A percentile compares a stretch with the other conserved stretches of the same genome.
Conservation (phyloP, 2,888 invertebrate genomes). For the Oxycera nigricornis region DNA sequence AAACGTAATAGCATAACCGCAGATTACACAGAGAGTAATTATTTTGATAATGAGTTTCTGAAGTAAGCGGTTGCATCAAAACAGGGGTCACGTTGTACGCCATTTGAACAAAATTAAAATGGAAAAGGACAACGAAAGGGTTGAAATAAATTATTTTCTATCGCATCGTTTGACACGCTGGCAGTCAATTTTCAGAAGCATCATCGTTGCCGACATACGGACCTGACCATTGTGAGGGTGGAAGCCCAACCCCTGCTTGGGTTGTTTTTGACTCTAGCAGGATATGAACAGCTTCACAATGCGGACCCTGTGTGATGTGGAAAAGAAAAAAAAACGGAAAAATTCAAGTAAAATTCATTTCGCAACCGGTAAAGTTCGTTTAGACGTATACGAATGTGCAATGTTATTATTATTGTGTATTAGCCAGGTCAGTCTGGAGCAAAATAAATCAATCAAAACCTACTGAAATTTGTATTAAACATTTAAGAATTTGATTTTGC, state of each 20-base stretch:
- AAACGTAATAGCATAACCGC: slow-evolving; percentile 13
- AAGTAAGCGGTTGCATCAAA: slow-evolving; percentile 14
- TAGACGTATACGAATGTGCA: no score
- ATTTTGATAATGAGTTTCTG: slow-evolving; percentile 27
- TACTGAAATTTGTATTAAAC: no score
- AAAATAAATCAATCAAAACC: no score
- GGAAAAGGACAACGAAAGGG: slow-evolving; percentile 30
- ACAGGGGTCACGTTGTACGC: slow-evolving; percentile 20
- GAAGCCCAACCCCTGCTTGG: no score
- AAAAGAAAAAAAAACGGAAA: not conserved
- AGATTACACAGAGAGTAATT: slow-evolving; percentile 33
- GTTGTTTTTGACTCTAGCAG: no score
- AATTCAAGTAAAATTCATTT: slow-evolving; percentile 12
- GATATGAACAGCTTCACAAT: not conserved
- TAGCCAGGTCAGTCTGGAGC: no score
- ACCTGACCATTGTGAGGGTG: no score
- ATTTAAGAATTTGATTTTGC: no score
- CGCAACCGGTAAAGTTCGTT: not conserved
- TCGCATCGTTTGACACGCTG: not conserved
- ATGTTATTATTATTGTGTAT: no score
- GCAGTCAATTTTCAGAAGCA: slow-evolving; percentile 20
- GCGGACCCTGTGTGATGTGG: not conserved
- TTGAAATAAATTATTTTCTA: slow-evolving; percentile 31
- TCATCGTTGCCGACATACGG: not conserved
- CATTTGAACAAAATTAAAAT: slow-evolving; percentile 34